These are phyloP conservation scores for Machimus atricapillus DNA, from an alignment of 2,888 invertebrate species.

Conservation along the genomic window DNA sequence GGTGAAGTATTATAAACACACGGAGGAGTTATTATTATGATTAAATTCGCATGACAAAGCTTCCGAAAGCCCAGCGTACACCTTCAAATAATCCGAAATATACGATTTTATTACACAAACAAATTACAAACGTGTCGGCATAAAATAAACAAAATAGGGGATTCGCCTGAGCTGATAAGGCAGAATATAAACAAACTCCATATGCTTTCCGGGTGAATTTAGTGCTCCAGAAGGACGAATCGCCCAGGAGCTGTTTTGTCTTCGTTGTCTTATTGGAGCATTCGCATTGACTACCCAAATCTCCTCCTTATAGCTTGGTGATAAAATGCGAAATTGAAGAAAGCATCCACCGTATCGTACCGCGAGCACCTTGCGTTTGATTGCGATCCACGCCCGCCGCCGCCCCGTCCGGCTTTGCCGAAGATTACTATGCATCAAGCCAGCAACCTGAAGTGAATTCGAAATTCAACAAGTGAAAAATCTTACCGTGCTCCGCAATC, in stretches of 20 bases:
- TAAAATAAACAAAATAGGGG: constrained; percentile 35
- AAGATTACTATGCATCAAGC: neutral
- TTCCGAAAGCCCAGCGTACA: neutral
- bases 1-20: neutral
- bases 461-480: constrained; percentile 19
- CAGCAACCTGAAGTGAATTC: neutral
- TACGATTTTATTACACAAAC: constrained; percentile 28
- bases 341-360: neutral
- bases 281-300: neutral
- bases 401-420: neutral
- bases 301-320: constrained; percentile 8
- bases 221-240: neutral
- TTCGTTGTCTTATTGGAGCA: neutral
- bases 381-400: neutral
- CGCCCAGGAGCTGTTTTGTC: neutral
- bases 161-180: constrained; percentile 29
- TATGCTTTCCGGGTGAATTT: constrained; percentile 4
- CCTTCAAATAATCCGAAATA: neutral
- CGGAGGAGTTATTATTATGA: neutral
- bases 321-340: constrained; percentile 34
- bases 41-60: neutral
- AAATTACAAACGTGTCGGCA: constrained; percentile 6
- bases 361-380: neutral
- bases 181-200: constrained; percentile 35
- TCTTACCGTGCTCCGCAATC: neutral